Base-by-base conservation (phyloP, 2,113 vertebrate genomes). In the Cinclus mexicanus region DNA sequence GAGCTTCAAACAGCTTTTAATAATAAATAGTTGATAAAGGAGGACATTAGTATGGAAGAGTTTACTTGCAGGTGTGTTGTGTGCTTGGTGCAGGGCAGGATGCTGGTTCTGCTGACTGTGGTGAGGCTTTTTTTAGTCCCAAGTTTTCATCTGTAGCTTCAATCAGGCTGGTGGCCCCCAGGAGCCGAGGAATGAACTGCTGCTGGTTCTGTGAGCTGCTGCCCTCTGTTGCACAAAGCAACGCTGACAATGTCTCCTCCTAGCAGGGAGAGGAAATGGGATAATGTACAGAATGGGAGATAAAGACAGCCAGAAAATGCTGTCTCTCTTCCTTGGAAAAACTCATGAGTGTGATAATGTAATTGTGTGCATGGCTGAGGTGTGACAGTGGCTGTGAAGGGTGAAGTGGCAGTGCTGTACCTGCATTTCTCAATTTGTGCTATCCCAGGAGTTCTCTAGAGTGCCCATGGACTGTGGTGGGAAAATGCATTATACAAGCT, bases 161-260 rank as follows among this genome's bases (percentile, higher is more conserved):
- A 76, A 3, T 69, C 14, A 70, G 19, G 12, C 59, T 50, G 63
- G 37, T 83, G 88, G 39, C 52, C 61, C 77, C 61, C 75, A 47
- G 77, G 49, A 82, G 72, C 60, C 21, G 65, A 14, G 67, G n/a
- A 65, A 55, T 47, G 5, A 87, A 17, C 12, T 18, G 61, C 53
- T 65, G 2, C 11, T 53, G 81, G 9, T 15, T 59, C 55, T 90
- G 88, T 70, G 79, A 93, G 74, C 79, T 93, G 93, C 93, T 96
- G 96, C 94, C 94, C 92, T 95, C 93, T 95, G 79, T 90, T 88
- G 93, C 85, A 89, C 74, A 79, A 85, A 95, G 25, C 52, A 74
- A 23, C 15, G 11, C 50, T 28, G 67, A 35, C 21, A 1, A 46
- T 8, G 25, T 83, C 31, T 41, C 29, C 37, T 37, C 47, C 15